Percentiles rank a stretch among this genome's conserved stretches.
Evolutionary conservation across 2,888 invertebrate genomes (phyloP).

Genomic region (Elegia similella): DNA sequence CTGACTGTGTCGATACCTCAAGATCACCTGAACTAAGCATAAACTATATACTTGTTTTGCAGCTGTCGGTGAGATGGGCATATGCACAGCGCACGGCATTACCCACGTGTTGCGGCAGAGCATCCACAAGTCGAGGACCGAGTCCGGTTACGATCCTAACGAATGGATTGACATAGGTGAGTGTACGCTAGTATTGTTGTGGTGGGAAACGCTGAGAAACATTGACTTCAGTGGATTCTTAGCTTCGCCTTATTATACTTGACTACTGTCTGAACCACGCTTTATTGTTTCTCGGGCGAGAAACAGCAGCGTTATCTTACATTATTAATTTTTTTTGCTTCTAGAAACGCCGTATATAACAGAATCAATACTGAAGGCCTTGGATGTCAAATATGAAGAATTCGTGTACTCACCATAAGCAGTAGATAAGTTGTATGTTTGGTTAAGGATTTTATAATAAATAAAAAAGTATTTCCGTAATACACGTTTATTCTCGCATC

Average conservation of each 20-base stretch:
- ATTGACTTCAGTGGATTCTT: no score
- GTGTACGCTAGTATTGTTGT: conserved; percentile 10
- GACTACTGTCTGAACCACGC: no score
- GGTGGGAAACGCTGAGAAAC: no score
- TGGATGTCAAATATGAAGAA: conserved; percentile 53
- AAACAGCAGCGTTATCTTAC: not conserved
- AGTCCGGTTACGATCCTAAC: conserved; percentile 53
- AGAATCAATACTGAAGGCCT: conserved; percentile 56
- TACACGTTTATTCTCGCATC: conserved; percentile 76
- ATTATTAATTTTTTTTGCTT: conserved; percentile 23
- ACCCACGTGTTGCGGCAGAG: conserved; percentile 57
- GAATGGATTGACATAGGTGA: conserved; percentile 62
- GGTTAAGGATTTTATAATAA: conserved; percentile 4
- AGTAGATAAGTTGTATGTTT: not conserved
- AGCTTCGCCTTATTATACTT: no score
- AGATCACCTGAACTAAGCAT: no score
- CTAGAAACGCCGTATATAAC: conserved; percentile 59
- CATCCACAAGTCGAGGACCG: conserved; percentile 59
- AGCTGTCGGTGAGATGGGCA: conserved; percentile 74
- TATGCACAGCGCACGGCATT: conserved; percentile 56
- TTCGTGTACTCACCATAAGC: conserved; percentile 17
- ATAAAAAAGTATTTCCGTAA: conserved; percentile 42
- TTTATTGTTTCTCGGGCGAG: no score
- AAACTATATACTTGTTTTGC: not conserved
- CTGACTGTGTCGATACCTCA: no score